Conservation (phyloP, 2,888 invertebrate species). For the Monoplex corrugatus region DNA sequence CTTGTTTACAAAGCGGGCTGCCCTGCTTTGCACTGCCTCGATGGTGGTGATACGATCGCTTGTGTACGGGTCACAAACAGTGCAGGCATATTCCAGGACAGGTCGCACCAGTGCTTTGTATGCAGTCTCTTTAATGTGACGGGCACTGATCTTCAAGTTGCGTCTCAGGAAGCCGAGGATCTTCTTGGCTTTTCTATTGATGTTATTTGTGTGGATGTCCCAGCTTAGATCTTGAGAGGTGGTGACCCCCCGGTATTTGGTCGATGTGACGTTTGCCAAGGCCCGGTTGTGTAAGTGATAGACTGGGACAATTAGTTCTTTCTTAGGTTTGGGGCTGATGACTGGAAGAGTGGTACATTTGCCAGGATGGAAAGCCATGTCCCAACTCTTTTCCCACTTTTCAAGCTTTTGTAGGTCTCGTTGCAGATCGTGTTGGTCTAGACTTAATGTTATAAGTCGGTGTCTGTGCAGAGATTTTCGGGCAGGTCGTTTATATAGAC, state of each 20-base stretch:
- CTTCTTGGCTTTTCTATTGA: not conserved
- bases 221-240: not conserved
- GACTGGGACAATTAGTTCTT: no score
- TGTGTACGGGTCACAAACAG: no score
- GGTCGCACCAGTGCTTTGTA: no score
- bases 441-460: no score
- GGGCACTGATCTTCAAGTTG: no score
- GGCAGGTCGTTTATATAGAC: not conserved
- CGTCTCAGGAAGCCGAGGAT: conserved; percentile 1
- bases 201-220: not conserved
- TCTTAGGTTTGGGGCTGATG: not conserved
- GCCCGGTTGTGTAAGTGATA: no score
- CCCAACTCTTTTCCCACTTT: not conserved
- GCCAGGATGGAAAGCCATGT: not conserved
- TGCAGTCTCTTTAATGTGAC: no score
- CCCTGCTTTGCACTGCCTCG: no score
- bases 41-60: no score
- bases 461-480: no score
- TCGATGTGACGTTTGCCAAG: not conserved
- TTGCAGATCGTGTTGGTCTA: not conserved
- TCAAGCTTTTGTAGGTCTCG: not conserved
- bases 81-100: no score
- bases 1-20: no score
- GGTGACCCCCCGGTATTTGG: not conserved
- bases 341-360: not conserved